phyloP scores from a whole-genome alignment of 2,113 vertebrate species.

The Cololabis saira region DNA sequence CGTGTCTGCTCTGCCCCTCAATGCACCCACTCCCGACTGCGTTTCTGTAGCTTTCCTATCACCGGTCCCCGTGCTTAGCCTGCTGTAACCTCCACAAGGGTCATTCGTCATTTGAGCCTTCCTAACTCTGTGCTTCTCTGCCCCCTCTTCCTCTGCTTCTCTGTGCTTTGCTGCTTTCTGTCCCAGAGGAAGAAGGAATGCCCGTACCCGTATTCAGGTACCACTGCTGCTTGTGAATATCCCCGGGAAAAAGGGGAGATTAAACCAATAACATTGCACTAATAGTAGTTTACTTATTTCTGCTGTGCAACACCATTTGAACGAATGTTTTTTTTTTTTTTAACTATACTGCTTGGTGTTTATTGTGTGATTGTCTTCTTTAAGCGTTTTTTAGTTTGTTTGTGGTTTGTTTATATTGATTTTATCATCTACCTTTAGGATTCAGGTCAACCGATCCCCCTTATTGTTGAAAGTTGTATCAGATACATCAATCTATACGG shows the following conservation, averaged over 20 bases:
- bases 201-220: conserved; percentile 98
- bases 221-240: conserved; percentile 56
- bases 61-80: conserved; percentile 38
- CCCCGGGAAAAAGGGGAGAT: background rate
- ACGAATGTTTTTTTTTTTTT: background rate
- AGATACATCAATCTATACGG: conserved; percentile 98
- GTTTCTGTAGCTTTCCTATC: conserved; percentile 33
- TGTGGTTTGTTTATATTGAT: background rate
- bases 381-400: background rate
- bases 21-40: conserved; percentile 32
- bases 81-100: conserved; percentile 53
- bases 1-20: conserved; percentile 41
- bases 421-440: conserved; percentile 65
- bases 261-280: conserved; percentile 2
- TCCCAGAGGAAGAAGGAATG: conserved; percentile 99
- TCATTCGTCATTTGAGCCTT: conserved; percentile 66
- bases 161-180: conserved; percentile 89
- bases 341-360: background rate
- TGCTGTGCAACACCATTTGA: conserved; percentile 17
- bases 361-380: background rate
- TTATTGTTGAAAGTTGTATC: conserved; percentile 97
- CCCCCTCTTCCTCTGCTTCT: conserved; percentile 86
- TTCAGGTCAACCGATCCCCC: conserved; percentile 90
- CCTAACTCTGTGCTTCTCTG: conserved; percentile 87
- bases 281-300: conserved; percentile 11